Conservation (phyloP, 2,113 vertebrate genomes). For the Antechinus flavipes region DNA sequence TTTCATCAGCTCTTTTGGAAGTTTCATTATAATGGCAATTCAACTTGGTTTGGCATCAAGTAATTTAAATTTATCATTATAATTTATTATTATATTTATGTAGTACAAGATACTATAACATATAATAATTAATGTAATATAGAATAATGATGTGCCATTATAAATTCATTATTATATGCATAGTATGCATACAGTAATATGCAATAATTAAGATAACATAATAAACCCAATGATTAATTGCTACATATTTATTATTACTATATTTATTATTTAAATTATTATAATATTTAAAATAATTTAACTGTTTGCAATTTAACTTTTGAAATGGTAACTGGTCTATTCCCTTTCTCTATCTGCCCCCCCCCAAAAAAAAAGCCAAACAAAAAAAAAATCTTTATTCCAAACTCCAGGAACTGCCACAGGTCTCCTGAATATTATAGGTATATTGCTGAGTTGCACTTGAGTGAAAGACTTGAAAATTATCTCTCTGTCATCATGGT, state of each 20-base stretch:
- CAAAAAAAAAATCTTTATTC: neutral
- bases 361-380: neutral
- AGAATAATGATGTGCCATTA: too few relatives aligned
- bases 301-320: neutral
- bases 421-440: neutral
- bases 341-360: neutral
- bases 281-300: neutral
- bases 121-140: too few relatives aligned
- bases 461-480: neutral
- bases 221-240: too few relatives aligned
- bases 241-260: too few relatives aligned
- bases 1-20: neutral
- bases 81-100: too few relatives aligned
- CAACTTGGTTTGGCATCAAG: neutral
- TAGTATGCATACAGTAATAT: too few relatives aligned
- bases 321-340: neutral
- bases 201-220: too few relatives aligned
- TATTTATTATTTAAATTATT: too few relatives aligned
- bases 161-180: too few relatives aligned
- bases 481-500: neutral
- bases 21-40: neutral
- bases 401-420: neutral
- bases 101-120: too few relatives aligned
- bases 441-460: neutral
- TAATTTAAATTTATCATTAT: too few relatives aligned